Percentiles rank a stretch among this genome's conserved stretches.
phyloP scores from a whole-genome alignment of 37 sponge, comb jelly and placozoan genomes.

The Eunapius fragilis region DNA sequence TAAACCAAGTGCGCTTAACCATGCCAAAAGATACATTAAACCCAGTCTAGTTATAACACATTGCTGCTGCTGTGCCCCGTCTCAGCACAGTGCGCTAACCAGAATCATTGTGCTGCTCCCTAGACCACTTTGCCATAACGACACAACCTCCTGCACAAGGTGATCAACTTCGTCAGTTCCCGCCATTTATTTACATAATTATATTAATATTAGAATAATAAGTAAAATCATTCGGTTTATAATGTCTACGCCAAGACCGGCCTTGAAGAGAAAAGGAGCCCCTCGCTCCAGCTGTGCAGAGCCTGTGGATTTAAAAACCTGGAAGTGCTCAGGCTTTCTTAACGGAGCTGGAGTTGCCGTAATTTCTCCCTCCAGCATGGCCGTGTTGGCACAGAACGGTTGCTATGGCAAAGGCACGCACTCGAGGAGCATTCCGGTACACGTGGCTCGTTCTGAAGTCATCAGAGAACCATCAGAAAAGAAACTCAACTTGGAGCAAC shows the following conservation, averaged over 20 bases:
- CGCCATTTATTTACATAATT: conserved; percentile 5
- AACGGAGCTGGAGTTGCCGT: background rate
- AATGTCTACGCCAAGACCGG: background rate
- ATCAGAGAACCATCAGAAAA: background rate
- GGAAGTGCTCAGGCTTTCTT: background rate
- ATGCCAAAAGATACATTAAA: no score
- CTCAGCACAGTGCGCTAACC: no score
- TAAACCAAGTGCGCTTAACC: no score
- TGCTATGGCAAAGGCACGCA: conserved; percentile 58
- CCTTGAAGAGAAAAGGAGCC: background rate
- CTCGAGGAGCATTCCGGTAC: conserved; percentile 33
- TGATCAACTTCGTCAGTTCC: background rate
- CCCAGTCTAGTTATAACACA: background rate
- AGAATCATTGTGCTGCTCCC: conserved; percentile 12
- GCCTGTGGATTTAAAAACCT: no score
- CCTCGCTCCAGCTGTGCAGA: no score
- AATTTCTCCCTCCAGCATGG: background rate
- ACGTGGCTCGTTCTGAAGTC: background rate
- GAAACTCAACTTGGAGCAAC: background rate
- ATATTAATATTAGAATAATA: no score
- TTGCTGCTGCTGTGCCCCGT: no score
- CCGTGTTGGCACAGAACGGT: conserved; percentile 7
- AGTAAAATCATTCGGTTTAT: no score
- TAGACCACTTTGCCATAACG: conserved; percentile 20
- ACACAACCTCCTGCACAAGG: conserved; percentile 10